These are phyloP conservation scores for Drosophila aff. DNA, from an alignment of 1,140 invertebrate genomes.

Conservation along the genomic window DNA sequence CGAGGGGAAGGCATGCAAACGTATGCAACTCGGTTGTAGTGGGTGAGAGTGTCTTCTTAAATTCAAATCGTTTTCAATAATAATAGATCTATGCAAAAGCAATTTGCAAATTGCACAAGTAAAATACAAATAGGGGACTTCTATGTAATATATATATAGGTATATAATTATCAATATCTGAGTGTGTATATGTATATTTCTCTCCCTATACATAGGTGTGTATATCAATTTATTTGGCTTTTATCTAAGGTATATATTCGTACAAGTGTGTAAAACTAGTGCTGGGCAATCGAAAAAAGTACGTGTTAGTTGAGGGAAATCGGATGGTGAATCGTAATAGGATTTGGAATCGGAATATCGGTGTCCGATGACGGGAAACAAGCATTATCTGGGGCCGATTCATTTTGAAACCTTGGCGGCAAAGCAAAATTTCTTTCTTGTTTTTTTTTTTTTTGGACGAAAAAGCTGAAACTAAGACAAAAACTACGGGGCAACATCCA, in stretches of 20 bases:
- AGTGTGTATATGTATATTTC: constrained; percentile 22
- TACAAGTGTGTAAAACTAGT: constrained; percentile 34
- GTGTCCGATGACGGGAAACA: neutral
- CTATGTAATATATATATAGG: constrained; percentile 23
- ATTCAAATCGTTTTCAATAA: constrained; percentile 27
- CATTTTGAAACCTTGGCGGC: constrained; percentile 35
- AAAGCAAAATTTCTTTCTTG: constrained; percentile 2
- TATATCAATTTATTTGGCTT: constrained; percentile 27
- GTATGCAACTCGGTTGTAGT: constrained; percentile 23
- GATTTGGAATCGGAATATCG: constrained; percentile 2
- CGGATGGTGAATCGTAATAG: constrained; percentile 2
- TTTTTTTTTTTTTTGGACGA: neutral
- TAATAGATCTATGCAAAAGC: constrained; percentile 42
- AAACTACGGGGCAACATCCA: constrained; percentile 19
- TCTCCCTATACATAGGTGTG: constrained; percentile 12
- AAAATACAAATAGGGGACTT: constrained; percentile 34
- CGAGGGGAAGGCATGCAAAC: constrained; percentile 63
- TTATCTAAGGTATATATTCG: constrained; percentile 30
- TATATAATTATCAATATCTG: constrained; percentile 14
- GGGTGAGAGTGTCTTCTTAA: constrained; percentile 18
- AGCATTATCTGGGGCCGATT: constrained; percentile 12
- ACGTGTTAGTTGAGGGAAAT: constrained; percentile 1
- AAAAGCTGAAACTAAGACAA: neutral
- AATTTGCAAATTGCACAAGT: constrained; percentile 50
- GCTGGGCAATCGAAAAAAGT: constrained; percentile 23